Evolutionary conservation across 35 echinoderm and acorn worm genomes (phyloP).

Genomic region (Ophiothrix spiculata): DNA sequence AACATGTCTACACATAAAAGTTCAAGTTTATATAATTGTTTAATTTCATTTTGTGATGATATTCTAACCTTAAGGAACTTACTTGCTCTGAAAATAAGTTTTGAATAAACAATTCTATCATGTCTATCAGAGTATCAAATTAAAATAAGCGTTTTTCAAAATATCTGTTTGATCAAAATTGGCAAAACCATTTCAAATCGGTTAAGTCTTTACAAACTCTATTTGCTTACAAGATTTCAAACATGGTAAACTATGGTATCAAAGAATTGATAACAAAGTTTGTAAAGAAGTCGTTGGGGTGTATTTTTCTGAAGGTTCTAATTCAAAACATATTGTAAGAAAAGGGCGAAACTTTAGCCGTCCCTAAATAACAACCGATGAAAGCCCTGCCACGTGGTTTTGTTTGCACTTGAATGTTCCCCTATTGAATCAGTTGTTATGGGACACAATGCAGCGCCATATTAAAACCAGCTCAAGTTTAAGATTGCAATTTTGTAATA

Average conservation of each 20-base stretch:
- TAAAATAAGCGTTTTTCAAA: too few species aligned
- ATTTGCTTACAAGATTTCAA: background rate
- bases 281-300: background rate
- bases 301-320: conserved; percentile 3
- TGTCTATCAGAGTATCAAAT: too few species aligned
- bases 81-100: too few species aligned
- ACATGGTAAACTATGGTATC: background rate
- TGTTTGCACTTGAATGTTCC: background rate
- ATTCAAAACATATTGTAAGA: background rate
- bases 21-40: too few species aligned
- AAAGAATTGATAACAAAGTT: background rate
- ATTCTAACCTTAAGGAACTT: too few species aligned
- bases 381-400: background rate
- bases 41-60: too few species aligned
- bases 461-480: background rate
- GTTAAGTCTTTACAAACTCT: too few species aligned
- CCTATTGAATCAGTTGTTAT: background rate
- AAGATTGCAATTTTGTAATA: conserved; percentile 7
- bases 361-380: background rate
- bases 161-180: too few species aligned
- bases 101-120: too few species aligned
- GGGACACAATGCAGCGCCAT: background rate
- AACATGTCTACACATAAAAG: too few species aligned
- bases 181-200: too few species aligned
- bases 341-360: background rate